Evolutionary conservation across 1,140 invertebrate species (phyloP).

Genomic region (Trichomalopsis sarcophagae): DNA sequence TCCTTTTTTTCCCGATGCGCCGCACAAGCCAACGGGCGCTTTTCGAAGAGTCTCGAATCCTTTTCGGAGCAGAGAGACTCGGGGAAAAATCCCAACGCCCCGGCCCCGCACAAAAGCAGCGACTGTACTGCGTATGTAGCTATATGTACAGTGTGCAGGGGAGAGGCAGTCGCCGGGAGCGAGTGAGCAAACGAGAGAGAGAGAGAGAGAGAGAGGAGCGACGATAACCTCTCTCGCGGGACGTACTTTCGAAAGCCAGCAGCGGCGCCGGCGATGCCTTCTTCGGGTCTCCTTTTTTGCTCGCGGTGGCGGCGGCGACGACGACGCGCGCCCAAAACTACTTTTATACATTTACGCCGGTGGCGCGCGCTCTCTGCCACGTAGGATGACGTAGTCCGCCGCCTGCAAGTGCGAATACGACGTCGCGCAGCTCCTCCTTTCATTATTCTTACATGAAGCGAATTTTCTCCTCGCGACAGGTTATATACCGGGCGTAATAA

Average conservation of each 20-base stretch:
- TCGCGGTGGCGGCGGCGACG: background rate
- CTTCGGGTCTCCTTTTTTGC: slow-evolving; percentile 21
- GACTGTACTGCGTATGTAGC: background rate
- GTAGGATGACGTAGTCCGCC: slow-evolving; percentile 7
- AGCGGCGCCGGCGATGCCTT: background rate
- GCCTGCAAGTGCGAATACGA: background rate
- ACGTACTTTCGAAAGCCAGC: slow-evolving; percentile 5
- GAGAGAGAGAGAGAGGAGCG: slow-evolving; percentile 8
- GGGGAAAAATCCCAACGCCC: slow-evolving; percentile 2
- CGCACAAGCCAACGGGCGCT: background rate
- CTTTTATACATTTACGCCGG: background rate
- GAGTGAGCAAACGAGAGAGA: slow-evolving; percentile 2
- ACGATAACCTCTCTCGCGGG: slow-evolving; percentile 13
- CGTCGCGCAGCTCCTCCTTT: background rate
- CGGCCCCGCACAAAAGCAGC: background rate
- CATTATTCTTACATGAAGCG: background rate
- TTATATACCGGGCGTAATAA: background rate
- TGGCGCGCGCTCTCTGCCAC: slow-evolving; percentile 1
- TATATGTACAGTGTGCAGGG: background rate
- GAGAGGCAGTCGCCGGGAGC: slow-evolving; percentile 16
- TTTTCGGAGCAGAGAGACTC: background rate
- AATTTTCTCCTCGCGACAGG: background rate
- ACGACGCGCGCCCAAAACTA: background rate
- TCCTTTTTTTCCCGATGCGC: background rate
- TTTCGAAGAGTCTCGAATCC: background rate